These are phyloP conservation scores for Zeus faber DNA, from an alignment of 2,113 vertebrate species.

Conservation along the genomic window DNA sequence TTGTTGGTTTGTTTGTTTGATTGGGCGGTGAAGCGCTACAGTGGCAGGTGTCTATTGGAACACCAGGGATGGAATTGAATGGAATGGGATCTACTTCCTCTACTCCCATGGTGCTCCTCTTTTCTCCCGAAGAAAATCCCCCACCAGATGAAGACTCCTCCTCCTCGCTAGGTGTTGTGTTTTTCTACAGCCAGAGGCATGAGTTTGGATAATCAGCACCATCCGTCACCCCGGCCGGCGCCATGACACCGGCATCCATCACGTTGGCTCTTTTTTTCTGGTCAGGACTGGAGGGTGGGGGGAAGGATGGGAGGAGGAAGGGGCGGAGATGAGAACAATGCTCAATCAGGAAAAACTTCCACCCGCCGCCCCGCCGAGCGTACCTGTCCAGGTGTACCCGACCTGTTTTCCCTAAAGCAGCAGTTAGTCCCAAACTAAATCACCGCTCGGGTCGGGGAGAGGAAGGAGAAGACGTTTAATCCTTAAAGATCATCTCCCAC, in stretches of 20 bases:
- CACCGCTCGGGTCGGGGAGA: no score
- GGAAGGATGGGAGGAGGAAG: constrained; percentile 25
- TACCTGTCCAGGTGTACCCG: no score
- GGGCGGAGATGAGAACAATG: no score
- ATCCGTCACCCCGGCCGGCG: constrained; percentile 62
- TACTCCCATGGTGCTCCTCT: no score
- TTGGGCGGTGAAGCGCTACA: no score
- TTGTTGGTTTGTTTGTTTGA: no score
- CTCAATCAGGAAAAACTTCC: no score
- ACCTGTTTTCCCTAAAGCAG: no score
- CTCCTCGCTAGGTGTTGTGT: constrained; percentile 44
- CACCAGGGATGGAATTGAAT: no score
- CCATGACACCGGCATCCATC: constrained; percentile 64
- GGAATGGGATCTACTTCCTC: no score
- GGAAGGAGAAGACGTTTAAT: constrained; percentile 30
- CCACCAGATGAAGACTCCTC: constrained; percentile 50
- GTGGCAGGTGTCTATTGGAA: constrained; percentile 29
- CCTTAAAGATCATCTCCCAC: constrained; percentile 46
- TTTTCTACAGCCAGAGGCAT: constrained; percentile 48
- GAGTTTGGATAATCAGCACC: constrained; percentile 61
- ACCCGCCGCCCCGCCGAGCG: no score
- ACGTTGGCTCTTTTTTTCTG: constrained; percentile 38
- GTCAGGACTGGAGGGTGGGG: constrained; percentile 34
- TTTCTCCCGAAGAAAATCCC: no score
- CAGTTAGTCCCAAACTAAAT: constrained; percentile 51